phyloP scores from a whole-genome alignment of 1,140 invertebrate genomes.

The Triops cancriformis region DNA sequence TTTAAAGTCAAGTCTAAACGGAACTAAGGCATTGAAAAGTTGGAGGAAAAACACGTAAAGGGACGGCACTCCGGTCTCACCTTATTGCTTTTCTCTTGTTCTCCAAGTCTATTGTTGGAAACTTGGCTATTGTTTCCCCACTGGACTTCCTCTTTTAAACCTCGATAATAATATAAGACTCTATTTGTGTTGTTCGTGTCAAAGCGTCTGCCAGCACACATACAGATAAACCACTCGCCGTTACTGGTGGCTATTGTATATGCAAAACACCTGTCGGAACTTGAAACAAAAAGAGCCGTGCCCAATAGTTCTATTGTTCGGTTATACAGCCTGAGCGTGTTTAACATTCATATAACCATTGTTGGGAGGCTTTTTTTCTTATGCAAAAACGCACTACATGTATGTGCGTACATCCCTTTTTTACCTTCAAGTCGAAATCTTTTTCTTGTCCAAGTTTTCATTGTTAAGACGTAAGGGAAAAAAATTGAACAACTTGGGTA shows the following conservation, averaged over 20 bases:
- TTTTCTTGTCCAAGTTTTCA: not conserved
- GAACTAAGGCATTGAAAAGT: not conserved
- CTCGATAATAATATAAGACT: not conserved
- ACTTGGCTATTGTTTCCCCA: not conserved
- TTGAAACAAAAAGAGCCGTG: conserved; percentile 7
- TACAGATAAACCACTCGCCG: no score
- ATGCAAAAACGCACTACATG: not conserved
- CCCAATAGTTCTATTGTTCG: conserved; percentile 10
- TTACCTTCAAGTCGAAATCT: not conserved
- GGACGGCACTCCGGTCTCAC: not conserved
- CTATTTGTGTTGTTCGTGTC: conserved; percentile 3
- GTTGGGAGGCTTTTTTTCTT: not conserved
- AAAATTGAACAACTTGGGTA: no score
- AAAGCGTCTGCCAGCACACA: not conserved
- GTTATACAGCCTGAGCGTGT: not conserved
- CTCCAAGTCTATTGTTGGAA: not conserved
- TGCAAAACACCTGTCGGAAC: conserved; percentile 12
- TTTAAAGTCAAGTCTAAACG: not conserved
- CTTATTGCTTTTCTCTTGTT: not conserved
- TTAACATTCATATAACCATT: conserved; percentile 13
- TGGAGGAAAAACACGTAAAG: not conserved
- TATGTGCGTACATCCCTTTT: not conserved
- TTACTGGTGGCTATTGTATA: not conserved
- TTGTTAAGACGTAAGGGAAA: not conserved
- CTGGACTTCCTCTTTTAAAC: not conserved